Percentiles rank a stretch among this genome's conserved stretches.
phyloP scores from a whole-genome alignment of 1,140 invertebrate species.

The Leptinotarsa undecemlineata region DNA sequence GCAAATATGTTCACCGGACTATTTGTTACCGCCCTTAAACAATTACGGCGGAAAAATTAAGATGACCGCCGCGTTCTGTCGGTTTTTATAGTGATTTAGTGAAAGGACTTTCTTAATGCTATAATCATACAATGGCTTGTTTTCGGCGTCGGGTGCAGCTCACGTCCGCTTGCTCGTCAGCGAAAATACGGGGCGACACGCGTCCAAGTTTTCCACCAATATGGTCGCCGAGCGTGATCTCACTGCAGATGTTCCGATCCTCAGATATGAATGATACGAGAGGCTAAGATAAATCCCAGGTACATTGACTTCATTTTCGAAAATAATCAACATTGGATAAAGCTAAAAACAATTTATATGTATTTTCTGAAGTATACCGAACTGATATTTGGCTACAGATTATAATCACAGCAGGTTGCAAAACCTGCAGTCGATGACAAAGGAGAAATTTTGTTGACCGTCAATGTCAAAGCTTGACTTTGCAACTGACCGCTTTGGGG shows the following conservation, averaged over 20 bases:
- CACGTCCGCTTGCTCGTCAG: conserved; percentile 28
- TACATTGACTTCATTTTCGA: too few relatives aligned
- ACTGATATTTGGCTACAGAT: too few relatives aligned
- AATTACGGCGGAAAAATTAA: background rate
- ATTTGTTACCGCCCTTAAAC: background rate
- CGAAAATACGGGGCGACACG: conserved; percentile 13
- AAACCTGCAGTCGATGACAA: too few relatives aligned
- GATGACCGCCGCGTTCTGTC: background rate
- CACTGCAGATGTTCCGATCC: background rate
- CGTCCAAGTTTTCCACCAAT: conserved; percentile 27
- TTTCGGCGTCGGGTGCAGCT: conserved; percentile 25
- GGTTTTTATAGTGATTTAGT: conserved; percentile 32
- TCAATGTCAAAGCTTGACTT: too few relatives aligned
- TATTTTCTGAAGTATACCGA: too few relatives aligned
- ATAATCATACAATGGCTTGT: conserved; percentile 37
- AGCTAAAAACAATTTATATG: too few relatives aligned
- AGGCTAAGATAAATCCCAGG: background rate
- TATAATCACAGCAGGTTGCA: too few relatives aligned
- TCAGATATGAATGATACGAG: background rate
- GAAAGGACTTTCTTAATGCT: conserved; percentile 29
- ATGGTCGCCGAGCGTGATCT: conserved; percentile 13
- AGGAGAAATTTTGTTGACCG: too few relatives aligned
- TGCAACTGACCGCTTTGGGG: too few relatives aligned
- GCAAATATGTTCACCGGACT: too few relatives aligned
- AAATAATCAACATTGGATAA: too few relatives aligned